Percentiles rank a stretch among this genome's conserved stretches.
phyloP scores from a whole-genome alignment of 2,113 vertebrate genomes.

The Melanocharis versteri region DNA sequence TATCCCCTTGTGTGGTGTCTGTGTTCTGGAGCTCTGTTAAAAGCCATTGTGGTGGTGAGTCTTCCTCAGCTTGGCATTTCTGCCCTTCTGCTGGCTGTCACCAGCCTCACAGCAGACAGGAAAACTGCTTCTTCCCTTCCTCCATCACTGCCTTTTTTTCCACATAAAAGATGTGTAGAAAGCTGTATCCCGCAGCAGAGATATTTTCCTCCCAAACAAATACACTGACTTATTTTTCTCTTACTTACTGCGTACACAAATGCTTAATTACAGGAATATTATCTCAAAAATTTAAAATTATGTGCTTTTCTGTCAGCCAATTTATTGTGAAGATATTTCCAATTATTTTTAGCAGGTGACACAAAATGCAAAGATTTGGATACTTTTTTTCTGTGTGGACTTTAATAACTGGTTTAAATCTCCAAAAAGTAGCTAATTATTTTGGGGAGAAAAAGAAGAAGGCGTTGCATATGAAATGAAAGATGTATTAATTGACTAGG shows the following conservation, averaged over 20 bases:
- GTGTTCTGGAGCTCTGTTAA: not conserved
- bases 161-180: not conserved
- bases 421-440: not conserved
- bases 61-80: not conserved
- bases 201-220: not conserved
- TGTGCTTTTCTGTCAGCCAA: not conserved
- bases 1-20: fast-evolving
- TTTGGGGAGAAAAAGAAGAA: not conserved
- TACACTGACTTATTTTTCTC: not conserved
- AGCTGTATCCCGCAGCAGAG: not conserved
- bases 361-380: not conserved
- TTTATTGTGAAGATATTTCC: not conserved
- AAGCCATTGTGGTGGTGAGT: not conserved
- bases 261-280: not conserved
- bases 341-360: not conserved
- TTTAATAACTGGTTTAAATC: not conserved
- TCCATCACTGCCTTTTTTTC: not conserved
- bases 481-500: not conserved
- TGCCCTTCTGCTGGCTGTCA: not conserved
- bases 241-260: not conserved
- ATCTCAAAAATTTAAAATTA: not conserved
- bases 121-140: not conserved
- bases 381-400: not conserved
- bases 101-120: not conserved
- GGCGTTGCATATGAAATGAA: not conserved